phyloP scores from a whole-genome alignment of 2,888 invertebrate species.

The Drosophila silvestris region DNA sequence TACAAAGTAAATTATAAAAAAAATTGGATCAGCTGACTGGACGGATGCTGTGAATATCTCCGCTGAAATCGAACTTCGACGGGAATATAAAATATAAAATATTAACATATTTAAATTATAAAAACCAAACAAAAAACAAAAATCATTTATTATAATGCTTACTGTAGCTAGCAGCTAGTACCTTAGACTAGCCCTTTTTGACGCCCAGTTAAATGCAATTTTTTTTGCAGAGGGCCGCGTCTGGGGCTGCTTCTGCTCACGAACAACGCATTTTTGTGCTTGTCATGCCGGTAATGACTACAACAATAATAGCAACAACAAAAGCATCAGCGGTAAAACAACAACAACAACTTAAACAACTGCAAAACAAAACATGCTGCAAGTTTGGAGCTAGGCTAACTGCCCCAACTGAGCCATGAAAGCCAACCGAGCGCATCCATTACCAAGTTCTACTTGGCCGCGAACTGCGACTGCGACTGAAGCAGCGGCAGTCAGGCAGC shows the following conservation, averaged over 20 bases:
- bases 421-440: constrained; percentile 79
- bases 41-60: neutral
- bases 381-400: constrained; percentile 70
- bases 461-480: constrained; percentile 47
- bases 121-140: neutral
- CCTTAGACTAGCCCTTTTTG: constrained; percentile 57
- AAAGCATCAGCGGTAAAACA: neutral
- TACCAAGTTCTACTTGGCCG: constrained; percentile 68
- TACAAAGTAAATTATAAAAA: neutral
- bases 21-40: neutral
- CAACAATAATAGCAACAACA: constrained; percentile 44
- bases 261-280: constrained; percentile 81
- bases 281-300: constrained; percentile 82
- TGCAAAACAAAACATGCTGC: constrained; percentile 65
- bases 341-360: constrained; percentile 21
- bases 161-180: constrained; percentile 19
- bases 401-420: constrained; percentile 84
- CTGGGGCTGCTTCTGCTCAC: constrained; percentile 65
- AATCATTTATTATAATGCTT: neutral
- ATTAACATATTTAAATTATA: neutral
- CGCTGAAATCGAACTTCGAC: neutral
- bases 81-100: no score
- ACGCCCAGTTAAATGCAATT: constrained; percentile 74
- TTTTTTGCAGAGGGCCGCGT: constrained; percentile 46
- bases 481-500: neutral